Base-by-base conservation (phyloP, 2,888 invertebrate genomes). In the Oligia strigilis region DNA sequence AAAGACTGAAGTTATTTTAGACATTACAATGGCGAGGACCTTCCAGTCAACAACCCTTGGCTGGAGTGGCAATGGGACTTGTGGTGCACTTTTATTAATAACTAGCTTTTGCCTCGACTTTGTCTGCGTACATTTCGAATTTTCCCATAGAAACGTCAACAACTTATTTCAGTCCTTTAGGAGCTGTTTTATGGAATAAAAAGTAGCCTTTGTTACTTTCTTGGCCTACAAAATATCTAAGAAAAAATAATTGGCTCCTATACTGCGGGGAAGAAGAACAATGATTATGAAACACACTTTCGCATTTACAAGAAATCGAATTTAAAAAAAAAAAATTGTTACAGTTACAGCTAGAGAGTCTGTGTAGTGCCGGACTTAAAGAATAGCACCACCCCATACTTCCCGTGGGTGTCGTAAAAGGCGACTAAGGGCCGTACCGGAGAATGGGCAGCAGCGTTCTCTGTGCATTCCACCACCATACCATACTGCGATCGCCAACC, bases 11-110 rank as follows among this genome's bases (percentile, higher is more conserved):
- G 78, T 55, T 83, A 74, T 77, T 80, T 77, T 75, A 60, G 66
- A 84, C 87, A 80, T 84, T 81, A 87, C 88, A 88, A 81, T 87
- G 74, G 67, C 72, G 66, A 69, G 75, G 72, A 67, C 78, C 80
- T 75, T 66, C 66, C 43, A 78, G 58, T 89, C 78, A 67, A 87
- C 78, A 62, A n/a, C 77, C 58, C 88, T 89, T 14, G 23, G 49
- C 19, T 52, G 62, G 71, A 87, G 80, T 62, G 87, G 43, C 46
- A 43, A 11, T 29, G 71, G 46, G 13, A 40, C 60, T 60, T 14
- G 49, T 36, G 40, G n/a, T 65, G 64, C 66, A 79, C 69, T 66
- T 62, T 66, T 77, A 67, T 77, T 78, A 13, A 58, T 19, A 78
- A 71, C 81, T 82, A 66, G 70, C 55, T 67, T 64, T n/a, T 58